These are phyloP conservation scores for Antheraea yamamai DNA, from an alignment of 2,888 invertebrate genomes.

Conservation along the genomic window DNA sequence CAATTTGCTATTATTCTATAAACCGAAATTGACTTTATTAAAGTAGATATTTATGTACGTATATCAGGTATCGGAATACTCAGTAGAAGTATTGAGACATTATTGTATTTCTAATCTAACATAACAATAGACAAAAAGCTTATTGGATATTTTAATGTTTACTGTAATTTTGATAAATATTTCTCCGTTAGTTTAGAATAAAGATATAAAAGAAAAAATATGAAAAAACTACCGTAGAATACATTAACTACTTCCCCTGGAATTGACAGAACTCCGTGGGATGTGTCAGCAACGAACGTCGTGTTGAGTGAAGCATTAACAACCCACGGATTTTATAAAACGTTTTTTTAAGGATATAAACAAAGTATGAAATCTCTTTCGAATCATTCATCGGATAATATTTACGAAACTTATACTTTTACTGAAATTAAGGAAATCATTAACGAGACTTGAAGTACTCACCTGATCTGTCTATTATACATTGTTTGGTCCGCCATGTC, in stretches of 20 bases:
- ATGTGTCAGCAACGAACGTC: background rate
- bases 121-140: too few species aligned
- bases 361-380: background rate
- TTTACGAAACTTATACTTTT: background rate
- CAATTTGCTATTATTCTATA: too few species aligned
- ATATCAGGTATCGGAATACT: too few species aligned
- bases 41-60: background rate
- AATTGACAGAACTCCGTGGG: background rate
- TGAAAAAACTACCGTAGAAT: background rate
- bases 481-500: conserved; percentile 74
- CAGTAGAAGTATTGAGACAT: too few species aligned
- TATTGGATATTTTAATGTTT: too few species aligned
- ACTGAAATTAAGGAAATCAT: background rate
- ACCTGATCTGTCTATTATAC: conserved; percentile 88
- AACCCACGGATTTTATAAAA: background rate
- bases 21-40: too few species aligned
- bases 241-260: background rate
- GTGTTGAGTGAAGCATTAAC: conserved; percentile 1
- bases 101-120: too few species aligned
- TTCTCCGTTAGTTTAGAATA: background rate
- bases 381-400: background rate
- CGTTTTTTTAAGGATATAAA: background rate
- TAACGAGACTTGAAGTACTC: conserved; percentile 23
- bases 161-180: too few species aligned
- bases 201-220: background rate